phyloP scores from a whole-genome alignment of 2,888 invertebrate genomes.

The Netelia virgata region DNA sequence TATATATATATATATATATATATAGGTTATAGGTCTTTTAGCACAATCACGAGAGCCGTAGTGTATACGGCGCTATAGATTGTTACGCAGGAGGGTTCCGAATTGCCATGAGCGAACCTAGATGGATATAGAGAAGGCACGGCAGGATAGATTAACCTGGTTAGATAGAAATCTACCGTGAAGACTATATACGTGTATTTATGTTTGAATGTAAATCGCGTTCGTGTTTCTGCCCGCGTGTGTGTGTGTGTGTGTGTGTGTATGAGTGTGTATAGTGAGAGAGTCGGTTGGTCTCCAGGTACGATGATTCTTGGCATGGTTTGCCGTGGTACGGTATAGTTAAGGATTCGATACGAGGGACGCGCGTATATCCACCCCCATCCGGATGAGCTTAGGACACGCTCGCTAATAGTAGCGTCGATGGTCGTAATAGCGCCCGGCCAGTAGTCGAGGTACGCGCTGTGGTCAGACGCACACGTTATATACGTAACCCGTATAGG shows the following conservation, averaged over 20 bases:
- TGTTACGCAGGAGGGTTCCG: constrained; percentile 45
- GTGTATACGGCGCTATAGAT: constrained; percentile 22
- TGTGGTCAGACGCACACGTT: constrained; percentile 27
- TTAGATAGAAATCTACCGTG: constrained; percentile 78
- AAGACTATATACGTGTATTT: constrained; percentile 34
- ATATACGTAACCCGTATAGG: background rate
- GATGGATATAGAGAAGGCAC: constrained; percentile 48
- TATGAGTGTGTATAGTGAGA: background rate
- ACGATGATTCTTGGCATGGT: constrained; percentile 43
- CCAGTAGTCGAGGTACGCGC: constrained; percentile 17
- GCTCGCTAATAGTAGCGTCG: constrained; percentile 57
- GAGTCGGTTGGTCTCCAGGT: constrained; percentile 25
- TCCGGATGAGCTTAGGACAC: constrained; percentile 47
- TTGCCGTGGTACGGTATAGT: background rate
- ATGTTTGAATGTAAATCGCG: background rate
- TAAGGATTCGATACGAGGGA: constrained; percentile 30
- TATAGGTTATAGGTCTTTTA: background rate
- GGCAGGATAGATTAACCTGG: constrained; percentile 78
- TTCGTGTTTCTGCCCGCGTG: background rate
- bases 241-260: background rate
- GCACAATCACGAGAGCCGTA: no score
- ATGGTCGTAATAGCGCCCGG: constrained; percentile 37
- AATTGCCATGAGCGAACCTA: constrained; percentile 35
- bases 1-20: background rate
- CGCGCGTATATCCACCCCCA: constrained; percentile 37